Base-by-base conservation (phyloP, 2,888 invertebrate genomes). In the Drosophila nigricruria region DNA sequence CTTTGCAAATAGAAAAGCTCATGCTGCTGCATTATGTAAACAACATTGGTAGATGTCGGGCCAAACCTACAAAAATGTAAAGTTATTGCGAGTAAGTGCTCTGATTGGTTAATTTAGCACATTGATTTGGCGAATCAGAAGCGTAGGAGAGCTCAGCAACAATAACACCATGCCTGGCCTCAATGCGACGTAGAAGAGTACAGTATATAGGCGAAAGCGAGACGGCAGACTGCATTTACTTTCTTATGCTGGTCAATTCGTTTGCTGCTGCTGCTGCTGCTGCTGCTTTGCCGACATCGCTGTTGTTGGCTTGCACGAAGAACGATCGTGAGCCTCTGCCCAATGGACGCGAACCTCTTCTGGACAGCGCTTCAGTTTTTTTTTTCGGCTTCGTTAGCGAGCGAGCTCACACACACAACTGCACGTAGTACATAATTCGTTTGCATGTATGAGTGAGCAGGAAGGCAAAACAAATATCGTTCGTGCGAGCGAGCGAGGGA, bases 301-400 rank as follows among this genome's bases (percentile, higher is more conserved):
- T 18, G 27, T 18, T 18, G 1, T 27, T 47, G 27, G 47, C 10
- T 2, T 10, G 3, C 18, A 14, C 49, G 49, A 32, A 8, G 49
- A 49, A 14, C 30, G 49, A 49, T 49, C 49, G 49, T 49, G 49
- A 12, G 14, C 30, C 14, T 2, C 4, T n/a, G 49, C 18, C 49
- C 30, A 49, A 49, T 8, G 1, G 49, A 20, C 8, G 18, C 18
- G 49, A 32, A 6, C 8, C 30, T 18, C 14, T 27, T n/a, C 2
- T 5, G 18, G 3, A 1, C n/a, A 18, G 47, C 49, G 47, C 49
- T 49, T 6, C 18, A 12, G 1, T 18, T 27, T n/a, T 6, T 12
- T 18, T 25, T 25, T 16, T n/a, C n/a, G 18, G 12, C 6, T 49
- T 49, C 49, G 49, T 18, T n/a, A 27, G n/a, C 47, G 10, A 30